These are phyloP conservation scores for Lutraria rhynchaena DNA, from an alignment of 1,140 invertebrate species.

Conservation along the genomic window DNA sequence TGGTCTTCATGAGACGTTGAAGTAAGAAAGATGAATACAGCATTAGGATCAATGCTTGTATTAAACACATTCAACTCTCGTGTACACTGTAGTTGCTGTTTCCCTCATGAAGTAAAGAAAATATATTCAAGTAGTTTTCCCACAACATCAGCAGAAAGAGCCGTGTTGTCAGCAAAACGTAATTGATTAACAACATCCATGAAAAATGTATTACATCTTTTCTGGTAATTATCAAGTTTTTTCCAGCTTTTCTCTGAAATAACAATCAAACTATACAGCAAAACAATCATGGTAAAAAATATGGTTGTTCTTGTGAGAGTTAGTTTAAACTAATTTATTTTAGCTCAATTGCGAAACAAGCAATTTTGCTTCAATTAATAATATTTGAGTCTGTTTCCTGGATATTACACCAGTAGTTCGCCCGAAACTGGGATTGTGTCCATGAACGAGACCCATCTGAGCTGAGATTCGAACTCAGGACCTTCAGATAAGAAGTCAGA, in stretches of 20 bases:
- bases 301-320: no score
- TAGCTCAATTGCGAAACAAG: no score
- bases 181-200: constrained; percentile 76
- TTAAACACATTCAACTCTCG: constrained; percentile 70
- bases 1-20: constrained; percentile 69
- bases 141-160: constrained; percentile 70
- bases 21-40: constrained; percentile 76
- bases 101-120: constrained; percentile 43
- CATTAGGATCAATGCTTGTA: constrained; percentile 74
- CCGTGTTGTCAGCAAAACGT: constrained; percentile 70
- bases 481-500: no score
- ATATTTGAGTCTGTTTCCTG: no score
- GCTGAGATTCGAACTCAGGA: no score
- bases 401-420: no score
- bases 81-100: constrained; percentile 52
- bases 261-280: no score
- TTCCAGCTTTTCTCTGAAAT: constrained; percentile 9
- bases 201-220: constrained; percentile 74
- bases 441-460: no score
- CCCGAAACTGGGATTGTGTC: no score
- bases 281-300: no score
- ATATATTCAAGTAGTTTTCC: constrained; percentile 72
- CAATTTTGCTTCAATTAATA: no score
- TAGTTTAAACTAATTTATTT: no score
- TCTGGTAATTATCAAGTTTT: constrained; percentile 60